Conservation (phyloP, 2,797 vertebrate genomes). For the Eulemur mongoz region DNA sequence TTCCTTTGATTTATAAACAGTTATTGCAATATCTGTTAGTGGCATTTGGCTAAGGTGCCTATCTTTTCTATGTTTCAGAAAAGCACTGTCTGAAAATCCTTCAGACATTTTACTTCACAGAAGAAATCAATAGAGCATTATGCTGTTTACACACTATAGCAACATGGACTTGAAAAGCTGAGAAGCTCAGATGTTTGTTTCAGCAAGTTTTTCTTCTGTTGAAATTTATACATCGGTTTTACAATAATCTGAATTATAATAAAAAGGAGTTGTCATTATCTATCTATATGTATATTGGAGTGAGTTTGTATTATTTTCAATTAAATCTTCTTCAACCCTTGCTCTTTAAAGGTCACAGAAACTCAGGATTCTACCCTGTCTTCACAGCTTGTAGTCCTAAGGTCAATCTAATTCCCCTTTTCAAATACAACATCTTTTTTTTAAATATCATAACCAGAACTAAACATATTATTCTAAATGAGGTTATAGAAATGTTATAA, state of each 20-base stretch:
- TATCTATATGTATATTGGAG: conserved; percentile 47
- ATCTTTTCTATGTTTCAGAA: conserved; percentile 17
- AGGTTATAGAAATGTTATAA: conserved; percentile 68
- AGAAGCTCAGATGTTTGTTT: background rate
- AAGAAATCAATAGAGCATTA: background rate
- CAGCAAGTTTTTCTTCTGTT: conserved; percentile 57
- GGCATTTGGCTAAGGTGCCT: background rate
- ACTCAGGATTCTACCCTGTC: conserved; percentile 77
- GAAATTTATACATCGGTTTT: conserved; percentile 64
- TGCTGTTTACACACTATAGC: background rate
- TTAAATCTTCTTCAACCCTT: conserved; percentile 80
- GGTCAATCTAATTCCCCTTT: conserved; percentile 81
- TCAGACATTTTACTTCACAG: background rate
- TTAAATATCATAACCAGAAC: conserved; percentile 76
- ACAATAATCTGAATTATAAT: conserved; percentile 73
- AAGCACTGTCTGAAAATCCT: background rate
- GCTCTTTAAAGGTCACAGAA: conserved; percentile 82
- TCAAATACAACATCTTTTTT: conserved; percentile 79
- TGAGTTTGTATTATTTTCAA: conserved; percentile 77
- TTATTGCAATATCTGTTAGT: background rate
- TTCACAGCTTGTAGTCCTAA: conserved; percentile 77
- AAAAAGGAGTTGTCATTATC: conserved; percentile 71
- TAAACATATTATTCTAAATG: conserved; percentile 76
- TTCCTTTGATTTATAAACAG: background rate
- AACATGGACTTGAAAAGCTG: background rate